These are phyloP conservation scores for Turritopsis dohrnii DNA, from an alignment of 30 jellyfish, hydroid and myxozoan species.

Conservation along the genomic window DNA sequence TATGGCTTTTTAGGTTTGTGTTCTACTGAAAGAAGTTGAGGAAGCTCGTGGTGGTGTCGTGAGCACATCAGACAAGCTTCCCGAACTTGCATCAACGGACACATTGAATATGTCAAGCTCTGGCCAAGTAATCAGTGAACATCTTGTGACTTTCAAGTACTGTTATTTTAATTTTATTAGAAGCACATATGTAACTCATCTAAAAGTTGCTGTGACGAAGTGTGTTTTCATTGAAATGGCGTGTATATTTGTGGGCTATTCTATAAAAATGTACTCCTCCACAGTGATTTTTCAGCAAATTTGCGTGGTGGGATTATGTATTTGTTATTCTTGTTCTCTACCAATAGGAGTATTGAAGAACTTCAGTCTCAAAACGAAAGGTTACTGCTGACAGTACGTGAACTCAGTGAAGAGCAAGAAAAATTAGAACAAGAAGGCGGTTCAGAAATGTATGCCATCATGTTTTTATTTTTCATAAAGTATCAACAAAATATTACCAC, in stretches of 20 bases:
- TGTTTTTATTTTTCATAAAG: too few species aligned
- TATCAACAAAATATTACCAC: too few species aligned
- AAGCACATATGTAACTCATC: too few species aligned
- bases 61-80: conserved; percentile 47
- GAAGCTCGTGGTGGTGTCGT: conserved; percentile 97
- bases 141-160: conserved; percentile 88
- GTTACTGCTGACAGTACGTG: conserved; percentile 80
- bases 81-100: conserved; percentile 48
- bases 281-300: too few species aligned
- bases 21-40: conserved; percentile 77
- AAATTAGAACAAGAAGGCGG: conserved; percentile 73
- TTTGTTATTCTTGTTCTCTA: background rate
- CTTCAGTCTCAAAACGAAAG: conserved; percentile 89
- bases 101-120: conserved; percentile 61
- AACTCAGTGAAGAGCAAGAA: conserved; percentile 88
- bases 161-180: conserved; percentile 1
- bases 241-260: too few species aligned
- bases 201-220: too few species aligned
- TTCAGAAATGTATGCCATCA: conserved; percentile 58
- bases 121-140: conserved; percentile 90
- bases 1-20: conserved; percentile 51
- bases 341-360: conserved; percentile 78
- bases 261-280: too few species aligned
- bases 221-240: too few species aligned
- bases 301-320: background rate